phyloP scores from a whole-genome alignment of 1,140 invertebrate species.

The Drepana arcuata region DNA sequence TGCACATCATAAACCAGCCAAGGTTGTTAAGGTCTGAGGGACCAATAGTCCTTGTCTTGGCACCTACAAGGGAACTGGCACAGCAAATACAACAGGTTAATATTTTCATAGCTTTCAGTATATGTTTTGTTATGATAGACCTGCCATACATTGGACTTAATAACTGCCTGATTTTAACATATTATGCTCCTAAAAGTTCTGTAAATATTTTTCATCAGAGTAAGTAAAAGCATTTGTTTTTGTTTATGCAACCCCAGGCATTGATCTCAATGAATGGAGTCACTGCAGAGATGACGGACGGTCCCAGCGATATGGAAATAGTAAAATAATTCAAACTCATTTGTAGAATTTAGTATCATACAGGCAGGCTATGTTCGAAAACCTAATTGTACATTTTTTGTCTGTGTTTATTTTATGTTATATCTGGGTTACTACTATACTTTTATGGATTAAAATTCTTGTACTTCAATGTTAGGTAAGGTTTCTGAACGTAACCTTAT shows the following conservation, averaged over 20 bases:
- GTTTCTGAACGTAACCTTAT: conserved; percentile 68
- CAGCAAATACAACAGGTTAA: conserved; percentile 93
- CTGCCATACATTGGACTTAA: conserved; percentile 12
- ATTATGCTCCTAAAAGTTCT: conserved; percentile 1
- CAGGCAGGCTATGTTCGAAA: conserved; percentile 65
- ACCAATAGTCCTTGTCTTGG: conserved; percentile 88
- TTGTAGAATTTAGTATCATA: conserved; percentile 45
- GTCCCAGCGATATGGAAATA: conserved; percentile 48
- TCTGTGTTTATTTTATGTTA: neutral
- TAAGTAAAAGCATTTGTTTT: conserved; percentile 40
- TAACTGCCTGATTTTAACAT: conserved; percentile 2
- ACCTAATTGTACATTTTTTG: conserved; percentile 25
- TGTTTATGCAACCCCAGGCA: conserved; percentile 49
- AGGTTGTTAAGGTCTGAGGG: conserved; percentile 84
- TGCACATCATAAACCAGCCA: conserved; percentile 91
- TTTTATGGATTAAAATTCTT: conserved; percentile 25
- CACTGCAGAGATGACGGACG: conserved; percentile 42
- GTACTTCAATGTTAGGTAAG: conserved; percentile 26
- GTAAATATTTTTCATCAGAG: conserved; percentile 4
- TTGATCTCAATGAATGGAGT: conserved; percentile 62
- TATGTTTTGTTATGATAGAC: too few relatives aligned
- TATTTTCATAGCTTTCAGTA: too few relatives aligned
- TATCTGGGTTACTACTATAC: neutral
- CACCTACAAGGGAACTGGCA: conserved; percentile 92
- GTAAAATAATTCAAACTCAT: conserved; percentile 54